Evolutionary conservation across 2,113 vertebrate species (phyloP).

Genomic region (Cisticola juncidis): DNA sequence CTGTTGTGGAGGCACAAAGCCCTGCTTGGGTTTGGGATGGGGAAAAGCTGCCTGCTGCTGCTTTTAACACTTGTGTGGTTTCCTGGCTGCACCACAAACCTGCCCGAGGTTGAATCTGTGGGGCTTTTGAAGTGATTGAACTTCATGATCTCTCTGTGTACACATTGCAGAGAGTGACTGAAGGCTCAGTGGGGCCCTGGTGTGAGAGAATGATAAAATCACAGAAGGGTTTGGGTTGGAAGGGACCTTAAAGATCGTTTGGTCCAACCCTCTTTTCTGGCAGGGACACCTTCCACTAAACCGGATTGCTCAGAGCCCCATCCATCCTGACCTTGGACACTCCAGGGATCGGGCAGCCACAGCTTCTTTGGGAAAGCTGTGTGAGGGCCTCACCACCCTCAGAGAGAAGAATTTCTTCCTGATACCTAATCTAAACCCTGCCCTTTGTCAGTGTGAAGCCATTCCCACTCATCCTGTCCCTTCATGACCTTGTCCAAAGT

Average conservation of each 20-base stretch:
- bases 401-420: not conserved
- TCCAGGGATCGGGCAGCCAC: not conserved
- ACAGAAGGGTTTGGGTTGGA: not conserved
- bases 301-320: not conserved
- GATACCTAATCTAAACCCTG: not conserved
- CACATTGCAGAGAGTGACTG: accelerated
- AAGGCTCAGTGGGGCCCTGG: not conserved
- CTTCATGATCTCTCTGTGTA: accelerated
- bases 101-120: not conserved
- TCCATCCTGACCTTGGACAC: not conserved
- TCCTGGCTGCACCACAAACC: not conserved
- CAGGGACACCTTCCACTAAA: not conserved
- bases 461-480: not conserved
- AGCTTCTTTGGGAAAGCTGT: not conserved
- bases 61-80: not conserved
- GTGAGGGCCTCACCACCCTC: not conserved
- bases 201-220: not conserved
- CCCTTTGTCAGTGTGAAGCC: not conserved
- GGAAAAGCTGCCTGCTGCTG: not conserved
- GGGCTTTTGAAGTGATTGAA: not conserved
- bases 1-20: not conserved
- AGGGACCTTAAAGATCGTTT: not conserved
- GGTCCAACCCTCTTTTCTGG: not conserved
- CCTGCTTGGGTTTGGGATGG: not conserved
- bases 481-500: not conserved